Conservation (phyloP, 2,888 invertebrate species). For the Drosophila parthenogenetica region DNA sequence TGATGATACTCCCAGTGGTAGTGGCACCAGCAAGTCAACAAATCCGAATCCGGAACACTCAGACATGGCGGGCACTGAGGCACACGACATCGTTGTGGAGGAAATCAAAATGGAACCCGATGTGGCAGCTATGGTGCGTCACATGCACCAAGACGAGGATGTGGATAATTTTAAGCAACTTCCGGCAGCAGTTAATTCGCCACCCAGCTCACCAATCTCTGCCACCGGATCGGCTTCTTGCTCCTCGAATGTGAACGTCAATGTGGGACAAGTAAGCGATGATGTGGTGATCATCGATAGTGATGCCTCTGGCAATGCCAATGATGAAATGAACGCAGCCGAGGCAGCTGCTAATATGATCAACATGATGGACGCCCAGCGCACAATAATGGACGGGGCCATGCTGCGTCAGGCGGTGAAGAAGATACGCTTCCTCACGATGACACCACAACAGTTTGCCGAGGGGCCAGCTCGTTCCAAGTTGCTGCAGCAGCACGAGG, state of each 20-base stretch:
- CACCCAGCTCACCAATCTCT: constrained; percentile 23
- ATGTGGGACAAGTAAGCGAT: constrained; percentile 41
- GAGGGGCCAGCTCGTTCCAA: constrained; percentile 91
- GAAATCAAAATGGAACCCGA: constrained; percentile 83
- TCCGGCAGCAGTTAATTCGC: constrained; percentile 1
- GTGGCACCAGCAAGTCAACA: background rate
- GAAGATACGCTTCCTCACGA: constrained; percentile 92
- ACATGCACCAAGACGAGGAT: constrained; percentile 73
- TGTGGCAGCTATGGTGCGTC: constrained; percentile 81
- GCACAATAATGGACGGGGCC: constrained; percentile 78
- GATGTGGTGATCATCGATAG: constrained; percentile 82
- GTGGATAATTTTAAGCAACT: constrained; percentile 47
- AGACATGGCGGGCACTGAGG: constrained; percentile 45
- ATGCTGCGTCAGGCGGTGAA: constrained; percentile 89
- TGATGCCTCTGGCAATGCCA: constrained; percentile 68
- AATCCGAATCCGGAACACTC: constrained; percentile 31
- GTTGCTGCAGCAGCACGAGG: constrained; percentile 91
- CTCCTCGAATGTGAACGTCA: background rate
- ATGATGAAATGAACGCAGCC: constrained; percentile 51
- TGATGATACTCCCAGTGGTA: constrained; percentile 35
- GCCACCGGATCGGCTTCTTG: constrained; percentile 8
- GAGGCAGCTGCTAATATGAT: constrained; percentile 70
- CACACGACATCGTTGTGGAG: constrained; percentile 66
- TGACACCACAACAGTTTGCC: constrained; percentile 93
- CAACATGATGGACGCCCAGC: constrained; percentile 80